Percentiles rank a stretch among this genome's conserved stretches.
Conservation (phyloP, 2,113 vertebrate species). For the Apteryx mantelli region DNA sequence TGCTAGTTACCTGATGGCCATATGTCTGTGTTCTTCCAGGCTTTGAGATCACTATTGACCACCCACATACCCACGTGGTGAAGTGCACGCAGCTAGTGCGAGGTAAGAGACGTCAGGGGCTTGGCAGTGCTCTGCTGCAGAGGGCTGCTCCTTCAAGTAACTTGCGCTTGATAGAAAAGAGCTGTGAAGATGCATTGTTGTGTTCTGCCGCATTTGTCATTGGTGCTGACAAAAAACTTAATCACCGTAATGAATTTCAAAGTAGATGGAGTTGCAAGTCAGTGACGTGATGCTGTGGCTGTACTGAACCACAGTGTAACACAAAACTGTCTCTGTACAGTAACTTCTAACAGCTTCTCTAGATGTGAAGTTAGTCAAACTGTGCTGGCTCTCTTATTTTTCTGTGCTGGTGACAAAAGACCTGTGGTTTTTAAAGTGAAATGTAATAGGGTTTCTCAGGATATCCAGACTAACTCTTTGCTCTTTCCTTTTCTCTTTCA, state of each 20-base stretch:
- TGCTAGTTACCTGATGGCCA: background rate
- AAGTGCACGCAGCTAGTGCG: slow-evolving; percentile 97
- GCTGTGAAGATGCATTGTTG: background rate
- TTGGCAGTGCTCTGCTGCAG: background rate
- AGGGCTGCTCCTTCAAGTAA: background rate
- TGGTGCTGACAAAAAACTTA: background rate
- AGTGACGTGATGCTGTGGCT: rapidly evolving
- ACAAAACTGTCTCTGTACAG: background rate
- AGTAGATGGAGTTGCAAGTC: background rate
- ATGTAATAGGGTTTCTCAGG: rapidly evolving
- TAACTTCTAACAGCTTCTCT: background rate
- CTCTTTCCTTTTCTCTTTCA: slow-evolving; percentile 72
- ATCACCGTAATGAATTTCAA: rapidly evolving
- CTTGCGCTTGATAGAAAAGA: background rate
- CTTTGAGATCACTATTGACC: slow-evolving; percentile 98
- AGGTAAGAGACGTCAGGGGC: slow-evolving; percentile 80
- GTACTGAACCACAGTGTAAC: background rate
- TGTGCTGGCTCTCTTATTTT: too few species aligned
- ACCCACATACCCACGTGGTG: slow-evolving; percentile 97
- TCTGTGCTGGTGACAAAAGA: background rate
- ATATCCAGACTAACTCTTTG: background rate
- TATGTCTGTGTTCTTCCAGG: slow-evolving; percentile 77
- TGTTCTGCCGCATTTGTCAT: too few species aligned
- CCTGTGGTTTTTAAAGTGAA: rapidly evolving
- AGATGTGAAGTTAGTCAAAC: background rate